phyloP scores from a whole-genome alignment of 2,113 vertebrate genomes.

The Cariama cristata region DNA sequence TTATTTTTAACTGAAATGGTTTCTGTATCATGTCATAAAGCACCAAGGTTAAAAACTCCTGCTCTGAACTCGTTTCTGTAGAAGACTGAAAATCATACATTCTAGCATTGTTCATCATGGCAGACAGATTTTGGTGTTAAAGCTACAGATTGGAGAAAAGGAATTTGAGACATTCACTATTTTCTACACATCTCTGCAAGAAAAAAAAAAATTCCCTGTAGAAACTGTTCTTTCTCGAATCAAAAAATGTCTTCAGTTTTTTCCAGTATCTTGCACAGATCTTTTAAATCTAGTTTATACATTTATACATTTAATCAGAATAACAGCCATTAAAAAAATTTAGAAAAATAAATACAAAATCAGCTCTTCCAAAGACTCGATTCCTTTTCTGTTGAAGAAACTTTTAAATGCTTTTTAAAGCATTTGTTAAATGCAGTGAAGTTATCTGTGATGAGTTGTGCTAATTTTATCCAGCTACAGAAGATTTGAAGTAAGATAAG shows the following conservation, averaged over 20 bases:
- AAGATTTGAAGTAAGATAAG: background rate
- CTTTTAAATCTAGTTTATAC: background rate
- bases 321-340: background rate
- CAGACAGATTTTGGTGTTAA: background rate
- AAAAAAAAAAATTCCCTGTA: background rate
- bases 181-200: background rate
- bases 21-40: background rate
- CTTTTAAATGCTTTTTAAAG: background rate
- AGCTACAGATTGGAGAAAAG: background rate
- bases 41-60: background rate
- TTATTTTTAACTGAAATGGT: background rate
- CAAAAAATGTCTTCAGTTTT: background rate
- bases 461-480: background rate
- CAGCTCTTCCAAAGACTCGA: background rate
- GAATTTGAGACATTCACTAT: background rate
- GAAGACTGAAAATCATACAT: background rate
- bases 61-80: background rate
- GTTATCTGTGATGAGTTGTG: background rate
- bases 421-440: background rate
- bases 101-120: background rate
- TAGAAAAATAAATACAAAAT: background rate
- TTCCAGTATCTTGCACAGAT: background rate
- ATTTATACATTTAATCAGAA: background rate
- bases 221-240: background rate
- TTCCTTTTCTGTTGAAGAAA: background rate